These are phyloP conservation scores for Lampris megalopsis DNA, from an alignment of 2,113 vertebrate genomes.

Conservation along the genomic window DNA sequence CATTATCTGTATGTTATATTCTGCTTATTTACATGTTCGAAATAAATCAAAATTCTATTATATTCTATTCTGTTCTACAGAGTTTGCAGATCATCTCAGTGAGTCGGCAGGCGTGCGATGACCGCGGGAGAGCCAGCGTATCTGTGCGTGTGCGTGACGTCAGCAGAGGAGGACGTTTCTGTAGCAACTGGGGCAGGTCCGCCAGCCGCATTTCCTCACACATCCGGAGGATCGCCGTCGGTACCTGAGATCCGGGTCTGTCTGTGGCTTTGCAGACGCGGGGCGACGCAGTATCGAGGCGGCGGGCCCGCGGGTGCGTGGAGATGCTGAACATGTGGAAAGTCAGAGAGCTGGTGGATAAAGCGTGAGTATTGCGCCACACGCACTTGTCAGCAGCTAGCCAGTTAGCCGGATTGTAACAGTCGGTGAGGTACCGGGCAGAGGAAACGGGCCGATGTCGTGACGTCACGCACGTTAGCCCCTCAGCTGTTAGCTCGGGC, in stretches of 20 bases:
- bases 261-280: conserved; percentile 53
- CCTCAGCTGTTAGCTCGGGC: conserved; percentile 73
- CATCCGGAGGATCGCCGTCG: conserved; percentile 42
- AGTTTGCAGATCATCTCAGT: not conserved
- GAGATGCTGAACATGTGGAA: conserved; percentile 98
- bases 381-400: conserved; percentile 20
- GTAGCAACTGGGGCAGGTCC: conserved; percentile 78
- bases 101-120: not conserved
- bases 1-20: no score
- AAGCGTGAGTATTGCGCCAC: conserved; percentile 91
- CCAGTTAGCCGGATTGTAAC: conserved; percentile 5
- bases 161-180: conserved; percentile 70
- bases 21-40: no score
- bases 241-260: conserved; percentile 63
- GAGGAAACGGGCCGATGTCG: conserved; percentile 34
- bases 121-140: not conserved
- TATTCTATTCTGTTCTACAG: not conserved
- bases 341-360: conserved; percentile 97
- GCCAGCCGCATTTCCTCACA: conserved; percentile 55
- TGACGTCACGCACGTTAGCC: conserved; percentile 75
- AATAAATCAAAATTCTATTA: no score
- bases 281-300: conserved; percentile 69
- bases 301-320: conserved; percentile 70
- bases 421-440: conserved; percentile 36
- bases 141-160: conserved; percentile 66